These are phyloP conservation scores for Bovichtus diacanthus DNA, from an alignment of 2,797 vertebrate genomes.

Conservation along the genomic window DNA sequence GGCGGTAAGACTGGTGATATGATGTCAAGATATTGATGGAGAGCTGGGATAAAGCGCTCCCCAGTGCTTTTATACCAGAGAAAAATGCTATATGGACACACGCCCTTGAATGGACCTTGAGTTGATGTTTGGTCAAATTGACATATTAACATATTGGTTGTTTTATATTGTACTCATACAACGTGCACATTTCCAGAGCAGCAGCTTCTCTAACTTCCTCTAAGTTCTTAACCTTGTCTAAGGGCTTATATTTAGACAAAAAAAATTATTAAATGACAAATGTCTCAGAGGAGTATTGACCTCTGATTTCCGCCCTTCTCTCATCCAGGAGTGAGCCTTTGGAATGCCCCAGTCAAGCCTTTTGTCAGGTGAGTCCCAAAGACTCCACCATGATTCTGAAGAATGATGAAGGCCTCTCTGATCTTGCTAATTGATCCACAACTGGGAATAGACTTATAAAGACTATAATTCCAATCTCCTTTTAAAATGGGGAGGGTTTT, in stretches of 20 bases:
- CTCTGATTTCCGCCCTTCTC: conserved; percentile 42
- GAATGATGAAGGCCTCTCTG: conserved; percentile 70
- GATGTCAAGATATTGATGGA: no score
- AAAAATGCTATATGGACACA: background rate
- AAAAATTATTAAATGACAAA: conserved; percentile 13
- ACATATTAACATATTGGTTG: background rate
- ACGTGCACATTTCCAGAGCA: background rate
- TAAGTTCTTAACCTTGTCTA: background rate
- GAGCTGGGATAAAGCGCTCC: background rate
- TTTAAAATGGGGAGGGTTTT: background rate
- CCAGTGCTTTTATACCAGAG: background rate
- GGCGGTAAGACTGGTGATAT: background rate
- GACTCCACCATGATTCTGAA: conserved; percentile 52
- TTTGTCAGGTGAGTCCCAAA: conserved; percentile 27
- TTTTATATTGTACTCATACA: background rate
- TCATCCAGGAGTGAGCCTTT: conserved; percentile 70
- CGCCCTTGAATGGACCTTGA: background rate
- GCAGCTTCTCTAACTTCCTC: background rate
- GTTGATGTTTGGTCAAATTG: background rate
- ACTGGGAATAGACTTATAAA: conserved; percentile 39
- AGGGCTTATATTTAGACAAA: background rate
- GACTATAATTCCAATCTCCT: background rate
- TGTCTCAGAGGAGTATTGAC: conserved; percentile 33
- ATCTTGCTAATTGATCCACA: conserved; percentile 73
- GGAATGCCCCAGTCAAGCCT: conserved; percentile 55